Evolutionary conservation across 2,888 invertebrate species (phyloP).

Genomic region (Protodeltote pygarga): DNA sequence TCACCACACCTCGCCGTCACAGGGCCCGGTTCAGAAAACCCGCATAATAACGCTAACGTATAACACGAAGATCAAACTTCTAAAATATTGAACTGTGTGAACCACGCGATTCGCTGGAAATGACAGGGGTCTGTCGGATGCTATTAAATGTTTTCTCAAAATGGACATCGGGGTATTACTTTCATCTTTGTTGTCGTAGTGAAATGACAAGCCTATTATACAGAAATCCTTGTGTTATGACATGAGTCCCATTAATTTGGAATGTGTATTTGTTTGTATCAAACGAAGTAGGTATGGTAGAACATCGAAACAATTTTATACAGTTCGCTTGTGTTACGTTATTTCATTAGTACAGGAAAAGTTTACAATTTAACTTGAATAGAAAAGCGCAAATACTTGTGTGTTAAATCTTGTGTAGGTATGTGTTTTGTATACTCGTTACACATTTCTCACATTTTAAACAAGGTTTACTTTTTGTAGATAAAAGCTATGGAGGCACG

Average conservation of each 20-base stretch:
- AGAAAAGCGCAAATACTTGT: no score
- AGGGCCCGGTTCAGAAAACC: slow-evolving; percentile 66
- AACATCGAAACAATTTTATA: slow-evolving; percentile 8
- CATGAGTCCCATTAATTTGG: slow-evolving; percentile 5
- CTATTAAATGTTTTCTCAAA: slow-evolving; percentile 59
- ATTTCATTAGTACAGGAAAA: slow-evolving; percentile 6
- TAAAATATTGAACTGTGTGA: slow-evolving; percentile 69
- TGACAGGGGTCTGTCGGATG: slow-evolving; percentile 64
- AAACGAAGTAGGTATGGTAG: slow-evolving; percentile 9
- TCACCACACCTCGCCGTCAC: slow-evolving; percentile 74
- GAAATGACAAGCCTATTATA: slow-evolving; percentile 29
- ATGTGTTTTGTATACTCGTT: slow-evolving; percentile 2
- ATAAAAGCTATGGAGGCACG: slow-evolving; percentile 40
- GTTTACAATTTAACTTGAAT: no score
- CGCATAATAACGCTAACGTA: slow-evolving; percentile 73
- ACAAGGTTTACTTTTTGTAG: slow-evolving; percentile 18
- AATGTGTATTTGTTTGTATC: slow-evolving; percentile 19
- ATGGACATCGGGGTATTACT: slow-evolving; percentile 54
- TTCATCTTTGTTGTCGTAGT: slow-evolving; percentile 26
- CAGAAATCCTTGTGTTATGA: slow-evolving; percentile 14
- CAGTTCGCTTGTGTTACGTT: slow-evolving; percentile 3
- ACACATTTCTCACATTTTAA: slow-evolving; percentile 9
- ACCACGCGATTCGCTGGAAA: slow-evolving; percentile 61
- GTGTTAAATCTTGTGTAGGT: slow-evolving; percentile 8
- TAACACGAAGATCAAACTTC: slow-evolving; percentile 67